phyloP scores from a whole-genome alignment of 2,888 invertebrate species.

The Cartodere bifasciata region DNA sequence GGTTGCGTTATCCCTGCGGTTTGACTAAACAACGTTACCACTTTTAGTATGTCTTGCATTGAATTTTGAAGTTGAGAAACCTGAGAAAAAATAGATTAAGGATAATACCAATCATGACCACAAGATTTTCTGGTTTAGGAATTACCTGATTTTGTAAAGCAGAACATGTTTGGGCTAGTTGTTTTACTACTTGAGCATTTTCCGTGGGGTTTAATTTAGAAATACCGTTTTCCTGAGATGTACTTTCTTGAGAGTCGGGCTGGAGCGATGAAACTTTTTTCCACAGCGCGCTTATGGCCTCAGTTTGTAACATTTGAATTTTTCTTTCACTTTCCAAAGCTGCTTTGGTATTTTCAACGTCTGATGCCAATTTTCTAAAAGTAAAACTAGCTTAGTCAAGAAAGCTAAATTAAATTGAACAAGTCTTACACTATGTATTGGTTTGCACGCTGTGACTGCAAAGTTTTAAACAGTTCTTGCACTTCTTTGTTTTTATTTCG shows the following conservation, averaged over 20 bases:
- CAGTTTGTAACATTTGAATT: slow-evolving; percentile 77
- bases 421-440: slow-evolving; percentile 68
- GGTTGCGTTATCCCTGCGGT: slow-evolving; percentile 23
- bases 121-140: slow-evolving; percentile 2
- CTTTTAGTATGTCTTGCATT: slow-evolving; percentile 65
- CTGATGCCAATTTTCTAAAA: slow-evolving; percentile 60
- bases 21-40: slow-evolving; percentile 45
- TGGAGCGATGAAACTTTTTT: slow-evolving; percentile 69
- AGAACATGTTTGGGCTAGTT: slow-evolving; percentile 63
- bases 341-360: slow-evolving; percentile 75
- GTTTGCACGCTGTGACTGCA: slow-evolving; percentile 65
- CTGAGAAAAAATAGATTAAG: slow-evolving; percentile 34
- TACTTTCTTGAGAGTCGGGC: slow-evolving; percentile 23
- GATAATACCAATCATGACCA: too few relatives aligned
- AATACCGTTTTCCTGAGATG: slow-evolving; percentile 18
- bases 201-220: slow-evolving; percentile 29
- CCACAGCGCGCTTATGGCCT: slow-evolving; percentile 82
- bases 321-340: slow-evolving; percentile 75
- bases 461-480: slow-evolving; percentile 47
- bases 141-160: slow-evolving; percentile 59
- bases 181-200: slow-evolving; percentile 52
- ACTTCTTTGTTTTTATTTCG: slow-evolving; percentile 60
- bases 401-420: slow-evolving; percentile 2
- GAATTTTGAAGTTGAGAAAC: slow-evolving; percentile 68
- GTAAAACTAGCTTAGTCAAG: slow-evolving; percentile 6